Evolutionary conservation across 2,888 invertebrate genomes (phyloP).

Genomic region (Ochropleura plecta): DNA sequence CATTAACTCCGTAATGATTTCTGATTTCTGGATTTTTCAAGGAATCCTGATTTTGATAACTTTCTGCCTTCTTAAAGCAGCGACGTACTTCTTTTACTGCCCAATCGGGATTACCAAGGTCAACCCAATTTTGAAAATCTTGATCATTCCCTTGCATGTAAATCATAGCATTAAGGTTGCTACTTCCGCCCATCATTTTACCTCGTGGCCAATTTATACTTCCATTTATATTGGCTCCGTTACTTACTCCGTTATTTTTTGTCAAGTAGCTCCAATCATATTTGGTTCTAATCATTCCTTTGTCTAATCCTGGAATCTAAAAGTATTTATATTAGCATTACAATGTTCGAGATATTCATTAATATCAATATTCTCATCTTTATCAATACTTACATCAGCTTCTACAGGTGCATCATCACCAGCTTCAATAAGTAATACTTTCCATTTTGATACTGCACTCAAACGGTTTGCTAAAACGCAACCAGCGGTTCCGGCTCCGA

Average conservation of each 20-base stretch:
- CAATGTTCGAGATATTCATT: not conserved
- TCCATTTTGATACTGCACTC: constrained; percentile 71
- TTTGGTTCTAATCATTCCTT: constrained; percentile 72
- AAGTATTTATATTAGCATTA: constrained; percentile 11
- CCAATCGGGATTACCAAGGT: constrained; percentile 90
- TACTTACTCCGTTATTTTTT: constrained; percentile 93
- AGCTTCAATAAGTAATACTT: constrained; percentile 88
- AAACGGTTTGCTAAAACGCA: constrained; percentile 73
- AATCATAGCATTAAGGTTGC: constrained; percentile 90
- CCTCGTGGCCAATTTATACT: constrained; percentile 90
- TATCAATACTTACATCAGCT: constrained; percentile 33
- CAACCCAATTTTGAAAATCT: constrained; percentile 90
- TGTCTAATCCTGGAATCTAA: constrained; percentile 71
- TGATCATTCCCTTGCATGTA: constrained; percentile 87
- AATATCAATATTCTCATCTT: rapidly evolving
- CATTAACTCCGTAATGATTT: constrained; percentile 80
- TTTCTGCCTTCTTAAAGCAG: constrained; percentile 89
- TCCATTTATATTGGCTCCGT: constrained; percentile 90
- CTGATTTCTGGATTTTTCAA: constrained; percentile 65
- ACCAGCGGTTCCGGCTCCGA: constrained; percentile 74
- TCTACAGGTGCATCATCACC: constrained; percentile 74
- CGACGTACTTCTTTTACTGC: constrained; percentile 84
- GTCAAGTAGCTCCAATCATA: constrained; percentile 96
- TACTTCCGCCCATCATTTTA: constrained; percentile 91
- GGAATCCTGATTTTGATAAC: constrained; percentile 73